Evolutionary conservation across 1,140 invertebrate genomes (phyloP), one percentile per base, ranked within the genome.

Genomic region (Trichogramma pretiosum): DNA sequence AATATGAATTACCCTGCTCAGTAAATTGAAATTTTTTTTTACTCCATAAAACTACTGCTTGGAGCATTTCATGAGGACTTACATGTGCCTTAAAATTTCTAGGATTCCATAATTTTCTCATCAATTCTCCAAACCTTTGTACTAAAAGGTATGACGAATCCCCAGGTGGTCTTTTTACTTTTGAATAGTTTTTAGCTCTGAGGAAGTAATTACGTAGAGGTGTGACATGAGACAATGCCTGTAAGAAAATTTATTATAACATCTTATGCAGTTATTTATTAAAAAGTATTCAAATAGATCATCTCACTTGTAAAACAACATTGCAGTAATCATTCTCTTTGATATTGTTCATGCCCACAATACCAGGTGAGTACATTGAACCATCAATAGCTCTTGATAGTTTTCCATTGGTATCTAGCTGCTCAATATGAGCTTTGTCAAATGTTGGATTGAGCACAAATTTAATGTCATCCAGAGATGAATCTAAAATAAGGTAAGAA

Each of bases 311-410:
- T 37, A 99, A 74, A 51, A 99, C 87, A 44, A 98, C 96, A 76
- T 99, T 99, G 59, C 95, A 98, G 63, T 99, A 99, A 71, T 99
- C 96, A 76, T 98, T 98, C 2, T 90, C 91, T 73, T 99, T 99
- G 52, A 99, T 99, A 69, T 99, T 99, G 65, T 99, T 99, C 17
- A 99, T 74, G 2, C 97, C 97, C 22, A 93, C 87, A 63, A 97
- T 93, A 28, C 93, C 96, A 18, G 97, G 93, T 54, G 91, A 82
- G 68, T 99, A 99, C 57, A 94, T 82, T 0, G 89, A 93, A 10
- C 95, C 93, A 74, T 99, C 93, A 58, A 96, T 97, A 9, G 97
- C 94, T 63, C 94, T 77, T 0, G 89, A 93, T 64, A 93, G 75
- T 65, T 94, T 96, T 7, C 84, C 83, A 62, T 81, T 86, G 10